A percentile compares a stretch with the other conserved stretches of the same genome.
Conservation (phyloP, 1,140 invertebrate species). For the Hypothenemus hampei region DNA sequence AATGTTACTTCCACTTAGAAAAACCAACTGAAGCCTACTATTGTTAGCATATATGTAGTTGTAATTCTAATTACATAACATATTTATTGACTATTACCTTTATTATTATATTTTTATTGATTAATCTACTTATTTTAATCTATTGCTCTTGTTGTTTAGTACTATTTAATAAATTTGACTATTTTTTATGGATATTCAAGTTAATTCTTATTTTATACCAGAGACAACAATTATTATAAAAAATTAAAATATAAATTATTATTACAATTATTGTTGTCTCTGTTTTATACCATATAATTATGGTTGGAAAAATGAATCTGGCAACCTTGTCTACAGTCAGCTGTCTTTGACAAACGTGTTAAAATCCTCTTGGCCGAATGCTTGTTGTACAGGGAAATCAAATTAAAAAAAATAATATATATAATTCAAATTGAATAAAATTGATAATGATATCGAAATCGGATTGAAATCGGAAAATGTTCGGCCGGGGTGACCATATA, state of each 20-base stretch:
- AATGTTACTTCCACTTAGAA: too few relatives aligned
- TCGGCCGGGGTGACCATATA: conserved; percentile 16
- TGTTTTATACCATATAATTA: neutral
- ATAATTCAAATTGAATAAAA: neutral
- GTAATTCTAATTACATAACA: too few relatives aligned
- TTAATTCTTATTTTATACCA: neutral
- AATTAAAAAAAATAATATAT: too few relatives aligned
- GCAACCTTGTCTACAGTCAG: neutral
- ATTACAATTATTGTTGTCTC: neutral
- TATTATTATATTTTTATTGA: neutral
- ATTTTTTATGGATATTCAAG: neutral
- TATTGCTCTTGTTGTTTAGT: neutral
- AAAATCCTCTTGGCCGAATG: neutral
- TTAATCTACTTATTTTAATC: neutral
- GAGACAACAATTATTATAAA: neutral
- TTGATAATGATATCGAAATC: conserved; percentile 11
- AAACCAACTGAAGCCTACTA: too few relatives aligned
- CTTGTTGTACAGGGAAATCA: neutral
- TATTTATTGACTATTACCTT: neutral
- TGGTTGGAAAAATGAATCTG: too few relatives aligned
- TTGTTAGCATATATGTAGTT: too few relatives aligned
- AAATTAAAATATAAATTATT: neutral
- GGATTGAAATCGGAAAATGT: conserved; percentile 4
- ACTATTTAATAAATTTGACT: neutral
- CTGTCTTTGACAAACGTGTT: neutral